phyloP scores from a whole-genome alignment of 2,113 vertebrate species.

The Plecturocebus donacophilus region DNA sequence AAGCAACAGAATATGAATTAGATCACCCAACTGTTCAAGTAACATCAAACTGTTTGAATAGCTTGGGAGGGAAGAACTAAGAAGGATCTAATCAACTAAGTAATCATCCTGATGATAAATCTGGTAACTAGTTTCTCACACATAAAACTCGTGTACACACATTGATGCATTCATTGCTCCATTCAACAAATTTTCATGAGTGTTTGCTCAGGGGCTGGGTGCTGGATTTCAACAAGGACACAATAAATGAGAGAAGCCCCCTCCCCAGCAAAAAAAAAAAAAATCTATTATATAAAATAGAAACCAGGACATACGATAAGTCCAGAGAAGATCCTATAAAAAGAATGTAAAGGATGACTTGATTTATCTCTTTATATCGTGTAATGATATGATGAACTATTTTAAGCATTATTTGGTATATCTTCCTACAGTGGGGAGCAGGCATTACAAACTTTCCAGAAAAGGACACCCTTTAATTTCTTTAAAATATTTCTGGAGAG shows the following conservation, averaged over 20 bases:
- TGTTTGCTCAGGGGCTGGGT: too few relatives aligned
- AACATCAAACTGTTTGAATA: too few relatives aligned
- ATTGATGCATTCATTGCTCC: background rate
- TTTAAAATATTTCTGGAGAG: background rate
- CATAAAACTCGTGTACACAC: background rate
- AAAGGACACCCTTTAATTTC: background rate
- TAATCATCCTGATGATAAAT: background rate
- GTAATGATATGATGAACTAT: background rate
- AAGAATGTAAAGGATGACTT: background rate
- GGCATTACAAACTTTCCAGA: background rate
- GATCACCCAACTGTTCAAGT: background rate
- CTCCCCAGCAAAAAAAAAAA: background rate
- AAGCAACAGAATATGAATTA: background rate
- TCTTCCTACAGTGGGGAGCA: background rate
- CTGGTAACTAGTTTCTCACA: background rate
- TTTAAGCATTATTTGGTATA: accelerated
- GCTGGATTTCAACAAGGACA: background rate
- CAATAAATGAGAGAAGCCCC: background rate
- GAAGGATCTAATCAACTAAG: background rate
- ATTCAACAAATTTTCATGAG: background rate
- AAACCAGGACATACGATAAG: background rate
- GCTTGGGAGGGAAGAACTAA: background rate
- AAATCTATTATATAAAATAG: background rate
- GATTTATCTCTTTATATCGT: background rate
- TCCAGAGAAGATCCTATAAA: background rate